phyloP scores from a whole-genome alignment of 2,113 vertebrate genomes.

The Cyanoramphus novaezelandiae region DNA sequence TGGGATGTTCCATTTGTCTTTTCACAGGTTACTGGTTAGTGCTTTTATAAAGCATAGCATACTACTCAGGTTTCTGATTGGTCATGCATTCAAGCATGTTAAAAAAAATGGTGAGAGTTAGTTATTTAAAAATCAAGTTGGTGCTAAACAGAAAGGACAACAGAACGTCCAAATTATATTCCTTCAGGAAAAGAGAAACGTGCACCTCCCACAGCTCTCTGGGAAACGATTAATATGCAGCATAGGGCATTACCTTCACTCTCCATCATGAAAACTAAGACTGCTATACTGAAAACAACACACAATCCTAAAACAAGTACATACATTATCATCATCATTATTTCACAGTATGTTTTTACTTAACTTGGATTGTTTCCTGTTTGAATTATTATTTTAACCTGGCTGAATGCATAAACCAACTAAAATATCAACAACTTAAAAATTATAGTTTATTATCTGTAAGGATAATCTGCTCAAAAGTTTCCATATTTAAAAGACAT shows the following conservation, averaged over 20 bases:
- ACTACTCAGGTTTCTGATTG: background rate
- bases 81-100: background rate
- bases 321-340: background rate
- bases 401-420: background rate
- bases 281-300: background rate
- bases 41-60: background rate
- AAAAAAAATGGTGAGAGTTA: background rate
- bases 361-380: background rate
- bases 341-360: background rate
- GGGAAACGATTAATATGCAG: background rate
- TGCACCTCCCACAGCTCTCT: background rate
- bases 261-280: background rate
- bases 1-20: background rate
- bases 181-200: background rate
- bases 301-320: background rate
- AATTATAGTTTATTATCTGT: background rate
- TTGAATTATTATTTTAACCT: background rate
- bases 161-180: background rate
- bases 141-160: background rate
- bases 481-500: background rate
- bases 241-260: background rate
- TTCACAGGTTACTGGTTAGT: background rate
- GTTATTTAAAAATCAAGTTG: background rate
- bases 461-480: background rate
- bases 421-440: background rate